Evolutionary conservation across 1,140 invertebrate genomes (phyloP), one percentile per base, ranked within the genome.

Genomic region (Lasioglossum albipes): DNA sequence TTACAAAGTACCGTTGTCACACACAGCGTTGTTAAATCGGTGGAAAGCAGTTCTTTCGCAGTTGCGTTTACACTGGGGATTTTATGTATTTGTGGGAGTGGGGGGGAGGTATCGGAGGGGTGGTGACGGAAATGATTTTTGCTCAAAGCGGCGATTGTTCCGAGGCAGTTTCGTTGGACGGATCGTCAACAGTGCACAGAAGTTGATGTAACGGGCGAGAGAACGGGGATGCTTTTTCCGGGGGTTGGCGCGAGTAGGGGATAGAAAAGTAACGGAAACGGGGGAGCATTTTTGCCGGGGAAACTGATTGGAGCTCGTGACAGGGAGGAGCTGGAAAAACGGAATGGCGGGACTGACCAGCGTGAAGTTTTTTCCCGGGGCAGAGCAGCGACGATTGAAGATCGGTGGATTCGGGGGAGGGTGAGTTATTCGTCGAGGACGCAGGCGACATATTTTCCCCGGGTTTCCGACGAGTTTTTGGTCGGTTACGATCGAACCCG

Each of bases 211-310:
- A 57, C 52, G 18, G 4, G 52, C 18, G 2, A 9, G 45, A 57
- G 18, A 18, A 6, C 0, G 52, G 52, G 52, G 2, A 27, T 57
- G 20, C 20, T 57, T 16, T 57, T 57, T 57, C 6, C 52, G 5
- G 16, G 52, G 52, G 52, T 6, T 57, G 52, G 52, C 10, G 45
- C 45, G 52, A 57, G 20, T 13, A 57, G 6, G 16, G 52, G 52
- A 20, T 6, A 20, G 52, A 57, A 49, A 49, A 49, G 45, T 49
- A 49, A 49, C 45, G 45, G 52, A 57, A 57, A 20, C 52, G 52
- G 18, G 16, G 27, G 52, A 67, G 54, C 49, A 59, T 22, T 79
- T 83, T 64, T 74, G 36, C 12, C 20, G 18, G n/a, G 57, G 31
- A 69, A 42, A 68, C 49, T 41, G 76, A 64, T 64, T 42, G 54